Conservation (phyloP, 2,797 vertebrate genomes). For the Alectoris magna region DNA sequence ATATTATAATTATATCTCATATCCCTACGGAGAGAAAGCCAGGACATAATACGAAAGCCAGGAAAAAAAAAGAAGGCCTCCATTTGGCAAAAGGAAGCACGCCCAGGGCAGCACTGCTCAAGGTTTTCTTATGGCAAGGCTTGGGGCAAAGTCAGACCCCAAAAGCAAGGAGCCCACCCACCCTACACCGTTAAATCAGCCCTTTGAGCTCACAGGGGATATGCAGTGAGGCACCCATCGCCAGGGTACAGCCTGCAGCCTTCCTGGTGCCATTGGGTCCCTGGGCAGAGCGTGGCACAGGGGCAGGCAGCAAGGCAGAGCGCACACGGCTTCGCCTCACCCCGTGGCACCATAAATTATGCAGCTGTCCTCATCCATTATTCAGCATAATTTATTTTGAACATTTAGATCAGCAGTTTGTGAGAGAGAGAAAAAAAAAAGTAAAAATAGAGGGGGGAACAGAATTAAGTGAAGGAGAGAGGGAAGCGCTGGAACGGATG, state of each 20-base stretch:
- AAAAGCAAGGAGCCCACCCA: neutral
- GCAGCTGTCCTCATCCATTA: conserved; percentile 79
- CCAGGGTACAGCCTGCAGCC: neutral
- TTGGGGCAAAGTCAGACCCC: neutral
- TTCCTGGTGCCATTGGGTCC: neutral
- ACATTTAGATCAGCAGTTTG: conserved; percentile 79
- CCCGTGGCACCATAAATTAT: conserved; percentile 74
- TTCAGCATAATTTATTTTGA: conserved; percentile 80
- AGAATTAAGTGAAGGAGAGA: conserved; percentile 5
- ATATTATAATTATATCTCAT: conserved; percentile 65
- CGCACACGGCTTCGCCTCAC: neutral
- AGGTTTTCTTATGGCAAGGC: neutral
- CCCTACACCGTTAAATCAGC: neutral
- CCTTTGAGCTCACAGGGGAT: neutral
- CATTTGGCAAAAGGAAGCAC: neutral
- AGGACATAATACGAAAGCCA: conserved; percentile 20
- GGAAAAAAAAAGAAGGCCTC: conserved; percentile 8
- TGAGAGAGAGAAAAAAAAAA: neutral
- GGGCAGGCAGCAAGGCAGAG: neutral
- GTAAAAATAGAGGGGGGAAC: neutral
- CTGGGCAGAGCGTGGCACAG: neutral
- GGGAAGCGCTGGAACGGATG: neutral
- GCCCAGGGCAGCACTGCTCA: neutral
- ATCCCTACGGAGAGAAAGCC: conserved; percentile 26
- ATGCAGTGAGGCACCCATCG: neutral